Evolutionary conservation across 2,888 invertebrate genomes (phyloP).

Genomic region (Lithophane ornitopus): DNA sequence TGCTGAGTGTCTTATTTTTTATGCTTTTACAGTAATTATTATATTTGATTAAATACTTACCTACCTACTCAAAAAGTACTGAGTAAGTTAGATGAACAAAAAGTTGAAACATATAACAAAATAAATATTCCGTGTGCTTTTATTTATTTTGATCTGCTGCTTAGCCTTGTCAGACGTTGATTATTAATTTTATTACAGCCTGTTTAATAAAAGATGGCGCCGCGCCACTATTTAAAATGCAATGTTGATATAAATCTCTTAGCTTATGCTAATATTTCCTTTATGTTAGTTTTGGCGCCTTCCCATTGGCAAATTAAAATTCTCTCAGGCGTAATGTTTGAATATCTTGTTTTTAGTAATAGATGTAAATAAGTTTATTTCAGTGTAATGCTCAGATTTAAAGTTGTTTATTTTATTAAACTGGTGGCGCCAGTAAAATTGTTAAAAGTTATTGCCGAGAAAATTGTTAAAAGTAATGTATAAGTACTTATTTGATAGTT

Average conservation of each 20-base stretch:
- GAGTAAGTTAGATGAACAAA: not conserved
- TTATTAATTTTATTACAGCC: conserved; percentile 48
- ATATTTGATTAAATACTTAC: not conserved
- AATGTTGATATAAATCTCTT: conserved; percentile 58
- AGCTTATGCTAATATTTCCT: conserved; percentile 57
- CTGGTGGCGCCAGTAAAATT: conserved; percentile 45
- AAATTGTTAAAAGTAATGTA: too few relatives aligned
- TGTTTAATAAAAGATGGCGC: conserved; percentile 58
- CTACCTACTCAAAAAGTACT: not conserved
- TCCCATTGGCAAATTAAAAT: conserved; percentile 57
- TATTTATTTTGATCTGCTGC: conserved; percentile 24
- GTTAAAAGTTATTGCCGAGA: conserved; percentile 1
- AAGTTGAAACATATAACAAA: not conserved
- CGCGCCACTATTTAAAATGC: conserved; percentile 55
- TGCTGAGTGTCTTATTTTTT: conserved; percentile 1
- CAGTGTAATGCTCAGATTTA: conserved; percentile 21
- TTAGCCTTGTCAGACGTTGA: conserved; percentile 8
- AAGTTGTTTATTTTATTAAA: conserved; percentile 43
- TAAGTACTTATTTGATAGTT: conserved; percentile 25
- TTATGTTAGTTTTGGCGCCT: conserved; percentile 58
- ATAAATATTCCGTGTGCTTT: not conserved
- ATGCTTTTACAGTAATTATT: not conserved
- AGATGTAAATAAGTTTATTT: conserved; percentile 52
- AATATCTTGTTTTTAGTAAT: conserved; percentile 52
- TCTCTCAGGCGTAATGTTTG: conserved; percentile 35